A percentile compares a stretch with the other conserved stretches of the same genome.
Evolutionary conservation across 92 coral and sea anemone species (phyloP).

Genomic region (Porites divaricata): DNA sequence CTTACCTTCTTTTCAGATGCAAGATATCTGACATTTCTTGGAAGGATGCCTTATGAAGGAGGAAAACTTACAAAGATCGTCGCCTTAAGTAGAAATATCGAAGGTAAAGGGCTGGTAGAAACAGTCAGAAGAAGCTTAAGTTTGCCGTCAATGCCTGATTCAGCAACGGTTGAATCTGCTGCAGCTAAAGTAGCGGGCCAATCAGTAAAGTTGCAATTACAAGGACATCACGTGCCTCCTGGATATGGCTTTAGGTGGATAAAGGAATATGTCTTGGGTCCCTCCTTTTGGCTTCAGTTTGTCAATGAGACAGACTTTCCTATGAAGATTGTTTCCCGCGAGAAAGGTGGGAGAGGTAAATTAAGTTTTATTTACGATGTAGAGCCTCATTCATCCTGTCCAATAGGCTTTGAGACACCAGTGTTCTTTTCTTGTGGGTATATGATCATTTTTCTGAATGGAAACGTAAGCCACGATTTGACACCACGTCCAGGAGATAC

Average conservation of each 20-base stretch:
- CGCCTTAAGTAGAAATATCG: conserved; percentile 1
- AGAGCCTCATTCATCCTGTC: neutral
- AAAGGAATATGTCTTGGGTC: too few species aligned
- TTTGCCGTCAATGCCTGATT: conserved; percentile 20
- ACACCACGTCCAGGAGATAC: neutral
- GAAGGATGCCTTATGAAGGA: conserved; percentile 38
- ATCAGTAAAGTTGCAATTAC: conserved; percentile 2
- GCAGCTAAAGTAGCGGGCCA: conserved; percentile 28
- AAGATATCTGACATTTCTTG: conserved; percentile 30
- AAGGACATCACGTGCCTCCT: neutral
- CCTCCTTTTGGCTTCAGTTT: neutral
- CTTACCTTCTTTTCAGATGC: conserved; percentile 39
- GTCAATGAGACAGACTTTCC: conserved; percentile 43
- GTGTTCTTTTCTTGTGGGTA: conserved; percentile 30
- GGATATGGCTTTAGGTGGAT: neutral
- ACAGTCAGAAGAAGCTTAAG: conserved; percentile 22
- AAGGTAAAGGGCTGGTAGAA: conserved; percentile 17
- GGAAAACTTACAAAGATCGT: conserved; percentile 52
- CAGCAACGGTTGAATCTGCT: conserved; percentile 15
- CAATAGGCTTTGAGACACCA: neutral
- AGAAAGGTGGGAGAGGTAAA: neutral
- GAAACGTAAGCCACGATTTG: neutral
- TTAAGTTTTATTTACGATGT: conserved; percentile 13
- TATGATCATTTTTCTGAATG: conserved; percentile 4
- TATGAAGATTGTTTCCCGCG: conserved; percentile 27